phyloP scores from a whole-genome alignment of 2,113 vertebrate genomes.

The Diadophis punctatus region DNA sequence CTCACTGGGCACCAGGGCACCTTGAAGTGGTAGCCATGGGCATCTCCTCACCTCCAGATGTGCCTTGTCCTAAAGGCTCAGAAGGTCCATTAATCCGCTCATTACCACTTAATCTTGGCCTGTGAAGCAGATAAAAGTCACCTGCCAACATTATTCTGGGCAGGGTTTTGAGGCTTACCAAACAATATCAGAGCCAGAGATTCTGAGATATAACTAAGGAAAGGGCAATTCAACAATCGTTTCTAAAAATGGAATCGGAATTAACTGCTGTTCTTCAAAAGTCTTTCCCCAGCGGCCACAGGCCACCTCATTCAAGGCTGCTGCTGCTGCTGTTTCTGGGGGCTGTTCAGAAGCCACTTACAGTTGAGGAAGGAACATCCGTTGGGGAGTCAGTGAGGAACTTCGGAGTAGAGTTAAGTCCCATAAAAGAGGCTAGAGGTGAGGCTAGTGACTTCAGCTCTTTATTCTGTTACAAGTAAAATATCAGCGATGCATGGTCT shows the following conservation, averaged over 20 bases:
- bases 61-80: not conserved
- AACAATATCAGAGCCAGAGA: not conserved
- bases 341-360: not conserved
- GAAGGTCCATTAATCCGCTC: not conserved
- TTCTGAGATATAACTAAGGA: not conserved
- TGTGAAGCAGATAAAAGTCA: not conserved
- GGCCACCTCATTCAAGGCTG: too few species aligned
- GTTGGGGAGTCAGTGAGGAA: not conserved
- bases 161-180: not conserved
- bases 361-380: not conserved
- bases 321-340: not conserved
- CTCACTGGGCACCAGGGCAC: not conserved
- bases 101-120: not conserved
- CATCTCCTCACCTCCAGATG: not conserved
- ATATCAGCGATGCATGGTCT: too few species aligned
- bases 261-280: not conserved
- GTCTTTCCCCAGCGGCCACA: not conserved
- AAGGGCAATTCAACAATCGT: not conserved
- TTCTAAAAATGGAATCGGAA: not conserved
- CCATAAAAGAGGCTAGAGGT: too few species aligned
- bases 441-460: too few species aligned
- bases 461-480: too few species aligned
- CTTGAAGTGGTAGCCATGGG: not conserved
- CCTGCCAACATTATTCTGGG: not conserved
- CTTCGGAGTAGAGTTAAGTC: fast-evolving